Evolutionary conservation across 1,140 invertebrate genomes (phyloP).

Genomic region (Bombus superbus): DNA sequence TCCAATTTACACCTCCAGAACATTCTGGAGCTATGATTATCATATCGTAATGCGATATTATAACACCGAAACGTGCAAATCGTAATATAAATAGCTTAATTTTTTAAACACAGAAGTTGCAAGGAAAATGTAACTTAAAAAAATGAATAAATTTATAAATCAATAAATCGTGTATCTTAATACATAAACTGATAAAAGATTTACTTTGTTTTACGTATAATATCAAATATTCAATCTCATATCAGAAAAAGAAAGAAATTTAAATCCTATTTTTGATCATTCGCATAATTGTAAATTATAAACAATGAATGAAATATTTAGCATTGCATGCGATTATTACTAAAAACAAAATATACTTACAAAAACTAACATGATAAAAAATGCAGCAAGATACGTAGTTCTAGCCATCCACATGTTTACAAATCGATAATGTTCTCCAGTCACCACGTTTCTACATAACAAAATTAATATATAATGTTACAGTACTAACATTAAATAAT

Average conservation of each 20-base stretch:
- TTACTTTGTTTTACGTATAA: not conserved
- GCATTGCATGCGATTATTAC: not conserved
- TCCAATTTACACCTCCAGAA: slow-evolving; percentile 34
- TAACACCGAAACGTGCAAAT: not conserved
- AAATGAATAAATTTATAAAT: not conserved
- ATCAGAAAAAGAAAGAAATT: not conserved
- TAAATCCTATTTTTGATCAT: not conserved
- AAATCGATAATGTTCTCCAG: slow-evolving; percentile 99
- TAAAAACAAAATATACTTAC: slow-evolving; percentile 89
- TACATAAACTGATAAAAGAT: not conserved
- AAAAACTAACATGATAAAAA: slow-evolving; percentile 99
- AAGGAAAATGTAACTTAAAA: not conserved
- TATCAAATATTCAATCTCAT: not conserved
- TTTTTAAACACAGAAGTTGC: not conserved
- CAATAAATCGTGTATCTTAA: not conserved
- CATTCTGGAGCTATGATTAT: not conserved
- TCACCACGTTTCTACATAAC: slow-evolving; percentile 94
- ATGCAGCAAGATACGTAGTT: slow-evolving; percentile 95
- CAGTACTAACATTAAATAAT: not conserved
- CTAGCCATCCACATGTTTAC: slow-evolving; percentile 98
- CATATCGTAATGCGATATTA: not conserved
- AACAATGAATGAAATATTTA: not conserved
- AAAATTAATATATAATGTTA: slow-evolving; percentile 47
- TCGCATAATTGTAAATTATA: not conserved
- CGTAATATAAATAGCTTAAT: not conserved